Conservation (phyloP, 1,140 invertebrate species). For the Pogonognathellus flavescens region DNA sequence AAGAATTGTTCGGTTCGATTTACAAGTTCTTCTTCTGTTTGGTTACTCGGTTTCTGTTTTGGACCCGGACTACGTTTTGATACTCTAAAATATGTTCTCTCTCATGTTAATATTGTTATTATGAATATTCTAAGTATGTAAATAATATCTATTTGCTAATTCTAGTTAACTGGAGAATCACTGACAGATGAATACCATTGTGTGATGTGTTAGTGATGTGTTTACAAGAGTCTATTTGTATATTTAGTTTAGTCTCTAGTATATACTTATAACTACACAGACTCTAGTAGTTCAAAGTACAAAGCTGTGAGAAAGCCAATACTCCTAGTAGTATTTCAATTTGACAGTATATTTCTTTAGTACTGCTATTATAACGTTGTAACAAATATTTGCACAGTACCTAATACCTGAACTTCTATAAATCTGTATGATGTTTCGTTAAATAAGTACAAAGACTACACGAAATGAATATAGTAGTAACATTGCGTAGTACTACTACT, state of each 20-base stretch:
- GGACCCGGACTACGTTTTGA: conserved; percentile 32
- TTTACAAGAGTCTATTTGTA: background rate
- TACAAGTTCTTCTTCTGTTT: background rate
- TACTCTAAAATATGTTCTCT: conserved; percentile 47
- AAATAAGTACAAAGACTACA: too few relatives aligned
- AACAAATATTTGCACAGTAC: too few relatives aligned
- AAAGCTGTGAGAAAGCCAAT: background rate
- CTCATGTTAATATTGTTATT: background rate
- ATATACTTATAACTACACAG: background rate
- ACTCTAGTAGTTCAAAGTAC: background rate
- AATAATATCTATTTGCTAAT: background rate
- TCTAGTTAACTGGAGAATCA: background rate
- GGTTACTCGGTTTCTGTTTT: conserved; percentile 15
- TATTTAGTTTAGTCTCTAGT: background rate
- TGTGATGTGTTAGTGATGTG: conserved; percentile 31
- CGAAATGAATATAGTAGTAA: too few relatives aligned
- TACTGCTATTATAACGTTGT: too few relatives aligned
- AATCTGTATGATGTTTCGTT: too few relatives aligned
- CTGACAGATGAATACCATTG: conserved; percentile 21
- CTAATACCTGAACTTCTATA: too few relatives aligned
- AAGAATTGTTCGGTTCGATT: background rate
- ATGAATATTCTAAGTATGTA: background rate
- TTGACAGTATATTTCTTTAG: too few relatives aligned
- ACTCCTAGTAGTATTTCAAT: too few relatives aligned
- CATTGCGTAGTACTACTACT: too few relatives aligned